Evolutionary conservation across 2,888 invertebrate species (phyloP), one percentile per base, ranked within the genome.

Genomic region (Tinea semifulvella): DNA sequence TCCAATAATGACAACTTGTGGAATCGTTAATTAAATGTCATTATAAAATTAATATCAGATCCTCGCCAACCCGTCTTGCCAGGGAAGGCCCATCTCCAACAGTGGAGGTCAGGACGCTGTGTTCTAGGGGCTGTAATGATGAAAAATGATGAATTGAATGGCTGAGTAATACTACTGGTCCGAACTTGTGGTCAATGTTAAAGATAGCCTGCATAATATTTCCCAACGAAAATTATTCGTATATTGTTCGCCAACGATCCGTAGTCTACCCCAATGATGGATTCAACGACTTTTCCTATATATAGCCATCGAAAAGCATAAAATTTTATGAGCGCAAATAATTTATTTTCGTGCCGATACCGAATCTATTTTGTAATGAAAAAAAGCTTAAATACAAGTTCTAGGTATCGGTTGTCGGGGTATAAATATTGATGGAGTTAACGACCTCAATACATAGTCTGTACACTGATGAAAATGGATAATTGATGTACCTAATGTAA

Each of bases 271-370:
- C 22, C 40, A 20, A 40, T 40, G 22, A 22, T 40, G 20, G 14
- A 40, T 40, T 13, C 22, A 22, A 40, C 40, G 36, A 36, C 14
- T 18, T n/a, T 18, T 36, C 18, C 36, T 36, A 36, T 40, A 40
- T 22, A 40, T 22, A 40, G 13, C 11, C 14, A 40, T 40, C 17
- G 5, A 40, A n/a, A 16, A 53, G 60, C 68, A 71, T 77, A 74
- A 74, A 75, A 71, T 69, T 74, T 73, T 76, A 76, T 65, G 64
- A 58, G 61, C 55, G 60, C 62, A 64, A 70, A 72, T 70, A 73
- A 40, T 74, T 71, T 75, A 68, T 72, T 70, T 71, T 74, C 72
- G 62, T 57, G 57, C 54, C 63, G 56, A 59, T 58, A 63, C 61
- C 57, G 60, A 61, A 60, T 57, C 51, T 53, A 50, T 55, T 52